These are phyloP conservation scores for Smittia aterrima DNA, from an alignment of 2,888 invertebrate species.

Conservation along the genomic window DNA sequence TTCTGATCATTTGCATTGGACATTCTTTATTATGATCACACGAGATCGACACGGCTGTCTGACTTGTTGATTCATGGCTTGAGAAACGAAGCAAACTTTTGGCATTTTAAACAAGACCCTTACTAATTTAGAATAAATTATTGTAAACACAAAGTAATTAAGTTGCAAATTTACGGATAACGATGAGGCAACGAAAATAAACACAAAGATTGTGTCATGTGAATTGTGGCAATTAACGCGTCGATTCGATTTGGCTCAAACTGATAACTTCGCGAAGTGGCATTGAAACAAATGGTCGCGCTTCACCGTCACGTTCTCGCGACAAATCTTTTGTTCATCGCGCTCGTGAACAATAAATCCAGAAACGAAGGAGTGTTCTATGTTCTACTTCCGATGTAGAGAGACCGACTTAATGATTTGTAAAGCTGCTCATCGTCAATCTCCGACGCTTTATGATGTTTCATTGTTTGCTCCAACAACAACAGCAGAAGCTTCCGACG, in stretches of 20 bases:
- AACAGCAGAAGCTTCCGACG: not conserved
- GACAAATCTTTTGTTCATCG: not conserved
- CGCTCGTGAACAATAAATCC: not conserved
- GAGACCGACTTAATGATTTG: slow-evolving; percentile 9
- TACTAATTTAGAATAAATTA: too few relatives aligned
- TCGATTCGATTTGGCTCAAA: too few relatives aligned
- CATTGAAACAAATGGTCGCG: too few relatives aligned
- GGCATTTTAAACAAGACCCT: too few relatives aligned
- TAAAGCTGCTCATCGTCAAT: not conserved
- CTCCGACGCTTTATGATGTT: not conserved
- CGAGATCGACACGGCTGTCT: not conserved
- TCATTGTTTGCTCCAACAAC: not conserved
- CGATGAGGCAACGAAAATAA: too few relatives aligned
- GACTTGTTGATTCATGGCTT: too few relatives aligned
- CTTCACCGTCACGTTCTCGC: not conserved
- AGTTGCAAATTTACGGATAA: not conserved
- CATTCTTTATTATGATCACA: not conserved
- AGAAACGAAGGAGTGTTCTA: slow-evolving; percentile 2
- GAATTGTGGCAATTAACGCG: not conserved
- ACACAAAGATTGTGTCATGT: too few relatives aligned
- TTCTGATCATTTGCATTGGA: slow-evolving; percentile 6
- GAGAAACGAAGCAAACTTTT: too few relatives aligned
- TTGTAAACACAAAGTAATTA: too few relatives aligned
- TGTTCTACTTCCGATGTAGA: slow-evolving; percentile 1
- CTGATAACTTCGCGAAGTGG: too few relatives aligned